Percentiles rank a stretch among this genome's conserved stretches.
Evolutionary conservation across 1,140 invertebrate species (phyloP).

Genomic region (Oryzaephilus surinamensis): DNA sequence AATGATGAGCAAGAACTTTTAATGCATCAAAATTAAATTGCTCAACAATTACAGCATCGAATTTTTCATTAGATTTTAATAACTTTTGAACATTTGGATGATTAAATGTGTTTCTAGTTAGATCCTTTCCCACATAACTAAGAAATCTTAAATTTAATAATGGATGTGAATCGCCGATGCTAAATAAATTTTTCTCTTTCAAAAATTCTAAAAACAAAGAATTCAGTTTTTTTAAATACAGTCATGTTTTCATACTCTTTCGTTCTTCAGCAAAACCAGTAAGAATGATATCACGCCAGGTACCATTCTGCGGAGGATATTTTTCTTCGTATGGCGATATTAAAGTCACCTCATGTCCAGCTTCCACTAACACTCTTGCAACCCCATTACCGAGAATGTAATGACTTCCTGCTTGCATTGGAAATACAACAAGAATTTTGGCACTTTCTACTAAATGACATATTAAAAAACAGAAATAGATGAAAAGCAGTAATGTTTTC

Average conservation of each 20-base stretch:
- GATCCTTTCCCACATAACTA: no score
- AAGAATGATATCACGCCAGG: constrained; percentile 12
- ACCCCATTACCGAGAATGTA: constrained; percentile 21
- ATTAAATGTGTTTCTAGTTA: background rate
- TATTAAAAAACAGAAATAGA: no score
- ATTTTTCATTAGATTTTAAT: constrained; percentile 5
- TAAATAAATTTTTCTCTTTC: no score
- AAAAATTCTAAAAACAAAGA: no score
- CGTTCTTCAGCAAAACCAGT: background rate
- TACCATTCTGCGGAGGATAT: constrained; percentile 31
- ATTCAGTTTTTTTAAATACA: no score
- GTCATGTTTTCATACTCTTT: no score
- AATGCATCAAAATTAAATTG: constrained; percentile 3
- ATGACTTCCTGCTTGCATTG: constrained; percentile 24
- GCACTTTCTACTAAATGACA: no score
- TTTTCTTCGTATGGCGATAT: constrained; percentile 37
- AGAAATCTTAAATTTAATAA: no score
- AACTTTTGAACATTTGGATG: constrained; percentile 6
- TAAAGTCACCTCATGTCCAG: constrained; percentile 41
- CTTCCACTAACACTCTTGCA: constrained; percentile 32
- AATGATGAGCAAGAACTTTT: constrained; percentile 5
- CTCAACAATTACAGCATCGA: constrained; percentile 3
- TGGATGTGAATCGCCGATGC: no score
- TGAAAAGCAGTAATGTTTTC: no score
- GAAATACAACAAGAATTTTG: constrained; percentile 24